These are phyloP conservation scores for Bugulina stolonifera DNA, from an alignment of 2,888 invertebrate species.

Conservation along the genomic window DNA sequence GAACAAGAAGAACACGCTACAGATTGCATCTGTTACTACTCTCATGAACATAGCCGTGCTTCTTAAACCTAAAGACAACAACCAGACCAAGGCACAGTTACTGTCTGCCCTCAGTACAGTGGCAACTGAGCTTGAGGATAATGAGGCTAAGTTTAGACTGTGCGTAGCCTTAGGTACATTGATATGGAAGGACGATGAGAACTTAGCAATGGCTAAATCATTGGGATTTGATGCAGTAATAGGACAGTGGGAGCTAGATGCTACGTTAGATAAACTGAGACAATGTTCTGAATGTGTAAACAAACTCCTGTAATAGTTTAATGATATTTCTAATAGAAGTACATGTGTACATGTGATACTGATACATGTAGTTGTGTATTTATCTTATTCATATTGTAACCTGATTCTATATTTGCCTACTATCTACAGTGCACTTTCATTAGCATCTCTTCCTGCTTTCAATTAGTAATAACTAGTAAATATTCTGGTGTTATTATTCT, in stretches of 20 bases:
- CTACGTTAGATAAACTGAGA: constrained; percentile 31
- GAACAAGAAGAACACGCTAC: constrained; percentile 49
- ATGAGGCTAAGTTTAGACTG: constrained; percentile 70
- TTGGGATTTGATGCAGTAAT: constrained; percentile 34
- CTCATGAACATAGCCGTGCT: constrained; percentile 66
- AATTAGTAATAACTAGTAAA: too few relatives aligned
- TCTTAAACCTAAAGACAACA: constrained; percentile 34
- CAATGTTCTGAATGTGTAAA: constrained; percentile 13
- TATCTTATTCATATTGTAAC: too few relatives aligned
- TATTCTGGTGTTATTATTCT: too few relatives aligned
- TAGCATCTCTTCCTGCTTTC: too few relatives aligned
- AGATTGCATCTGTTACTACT: constrained; percentile 70
- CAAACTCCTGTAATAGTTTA: not conserved
- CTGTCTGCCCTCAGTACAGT: constrained; percentile 52
- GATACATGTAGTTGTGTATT: too few relatives aligned
- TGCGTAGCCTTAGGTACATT: constrained; percentile 74
- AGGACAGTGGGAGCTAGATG: constrained; percentile 30
- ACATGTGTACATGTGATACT: too few relatives aligned
- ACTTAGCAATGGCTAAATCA: constrained; percentile 40
- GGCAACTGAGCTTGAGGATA: constrained; percentile 57
- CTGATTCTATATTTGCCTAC: too few relatives aligned
- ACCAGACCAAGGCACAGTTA: constrained; percentile 48
- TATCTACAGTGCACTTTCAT: too few relatives aligned
- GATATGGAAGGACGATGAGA: constrained; percentile 46
- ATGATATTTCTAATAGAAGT: not conserved